Evolutionary conservation across 1,140 invertebrate species (phyloP).

Genomic region (Brachionus paranguensis): DNA sequence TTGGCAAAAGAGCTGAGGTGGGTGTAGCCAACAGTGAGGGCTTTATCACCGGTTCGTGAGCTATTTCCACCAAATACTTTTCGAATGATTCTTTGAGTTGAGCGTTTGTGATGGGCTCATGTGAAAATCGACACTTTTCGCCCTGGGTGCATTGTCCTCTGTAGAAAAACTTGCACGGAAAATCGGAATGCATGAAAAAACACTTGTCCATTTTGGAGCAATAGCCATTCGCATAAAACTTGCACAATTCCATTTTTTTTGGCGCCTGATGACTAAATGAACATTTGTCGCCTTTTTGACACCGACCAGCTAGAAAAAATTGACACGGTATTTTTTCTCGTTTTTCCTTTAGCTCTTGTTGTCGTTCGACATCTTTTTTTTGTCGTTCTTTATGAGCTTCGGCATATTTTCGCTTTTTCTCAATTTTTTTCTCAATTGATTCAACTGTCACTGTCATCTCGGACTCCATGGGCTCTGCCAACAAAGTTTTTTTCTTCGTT

Average conservation of each 20-base stretch:
- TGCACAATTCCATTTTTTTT: slow-evolving; percentile 86
- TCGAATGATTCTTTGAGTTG: slow-evolving; percentile 23
- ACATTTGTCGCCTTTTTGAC: slow-evolving; percentile 65
- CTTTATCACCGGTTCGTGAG: background rate
- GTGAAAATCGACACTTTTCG: slow-evolving; percentile 82
- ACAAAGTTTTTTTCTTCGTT: background rate
- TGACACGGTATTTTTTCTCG: slow-evolving; percentile 24
- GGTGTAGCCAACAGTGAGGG: background rate
- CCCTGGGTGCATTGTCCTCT: slow-evolving; percentile 72
- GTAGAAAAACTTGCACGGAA: slow-evolving; percentile 94
- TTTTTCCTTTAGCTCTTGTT: slow-evolving; percentile 17
- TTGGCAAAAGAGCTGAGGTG: background rate
- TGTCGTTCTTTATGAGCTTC: slow-evolving; percentile 25
- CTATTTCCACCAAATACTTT: slow-evolving; percentile 9
- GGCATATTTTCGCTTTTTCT: slow-evolving; percentile 31
- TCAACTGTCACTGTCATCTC: slow-evolving; percentile 15
- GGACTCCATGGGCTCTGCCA: background rate
- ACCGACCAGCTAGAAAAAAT: slow-evolving; percentile 15
- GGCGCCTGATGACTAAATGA: slow-evolving; percentile 76
- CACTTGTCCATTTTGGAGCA: slow-evolving; percentile 92
- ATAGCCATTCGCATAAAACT: slow-evolving; percentile 90
- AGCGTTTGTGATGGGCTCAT: slow-evolving; percentile 70
- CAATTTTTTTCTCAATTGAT: slow-evolving; percentile 36
- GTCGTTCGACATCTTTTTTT: slow-evolving; percentile 27
- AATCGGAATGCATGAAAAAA: slow-evolving; percentile 89